Base-by-base conservation (phyloP, 92 coral and sea anemone species). In the Siderastrea siderea region DNA sequence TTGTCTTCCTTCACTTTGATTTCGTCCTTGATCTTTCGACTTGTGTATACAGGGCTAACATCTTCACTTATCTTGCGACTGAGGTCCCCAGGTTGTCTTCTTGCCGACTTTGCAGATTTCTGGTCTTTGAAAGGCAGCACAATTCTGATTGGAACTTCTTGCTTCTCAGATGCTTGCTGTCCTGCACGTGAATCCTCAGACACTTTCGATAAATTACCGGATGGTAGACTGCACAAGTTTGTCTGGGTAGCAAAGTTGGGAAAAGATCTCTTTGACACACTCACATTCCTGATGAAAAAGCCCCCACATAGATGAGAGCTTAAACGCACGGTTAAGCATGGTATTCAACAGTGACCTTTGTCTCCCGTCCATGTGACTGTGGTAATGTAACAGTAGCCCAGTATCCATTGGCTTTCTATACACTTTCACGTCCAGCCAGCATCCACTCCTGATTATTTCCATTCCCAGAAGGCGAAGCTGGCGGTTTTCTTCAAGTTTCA, bases 101-200 rank as follows among this genome's bases (percentile, higher is more conserved):
- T 59, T 50, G 77, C 93, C 45, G 13, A 71, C 17, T 72, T 60
- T 60, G n/a, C 65, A 60, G 65, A 60, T 60, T 60, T 60, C 72
- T 89, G 84, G 65, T 89, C 89, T 17, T 89, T 89, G 78, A 64
- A 84, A 48, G 88, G 92, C 54, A 84, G 26, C 58, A 75, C 80
- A 64, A 83, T 79, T 51, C 67, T 83, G 75, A 65, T 66, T 64
- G 85, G 85, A 47, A n/a, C 62, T 44, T 57, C 75, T 46, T 63
- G 73, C 47, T 65, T 48, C 17, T 65, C 67, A 60, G 65, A 14
- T 26, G 38, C 38, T 26, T 26, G 38, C 65, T 10, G 54, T 10
- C 51, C 17, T 17, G 17, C 11, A 5, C 43, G 57, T 52, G 15
- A 7, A 38, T 72, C 46, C 55, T 72, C 87, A 45, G 71, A 70